phyloP scores from a whole-genome alignment of 2,888 invertebrate species.

The Ophonus ardosiacus region DNA sequence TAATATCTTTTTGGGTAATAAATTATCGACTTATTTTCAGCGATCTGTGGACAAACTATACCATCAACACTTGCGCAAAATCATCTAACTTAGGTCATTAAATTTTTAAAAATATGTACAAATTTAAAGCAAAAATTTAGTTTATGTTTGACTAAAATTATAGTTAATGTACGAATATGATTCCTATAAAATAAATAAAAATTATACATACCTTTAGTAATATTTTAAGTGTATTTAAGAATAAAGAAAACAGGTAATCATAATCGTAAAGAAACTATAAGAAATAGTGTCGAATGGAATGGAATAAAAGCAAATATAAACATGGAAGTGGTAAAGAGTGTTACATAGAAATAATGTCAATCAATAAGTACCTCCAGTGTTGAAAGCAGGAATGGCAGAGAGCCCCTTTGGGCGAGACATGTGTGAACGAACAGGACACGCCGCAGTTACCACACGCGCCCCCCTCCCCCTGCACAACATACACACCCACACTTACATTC shows the following conservation, averaged over 20 bases:
- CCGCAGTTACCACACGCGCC: slow-evolving; percentile 81
- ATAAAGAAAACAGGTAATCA: neutral
- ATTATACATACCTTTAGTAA: neutral
- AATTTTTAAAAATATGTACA: slow-evolving; percentile 8
- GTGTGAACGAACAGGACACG: slow-evolving; percentile 85
- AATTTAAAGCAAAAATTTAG: slow-evolving; percentile 7
- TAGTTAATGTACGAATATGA: slow-evolving; percentile 26
- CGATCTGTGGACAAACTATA: neutral
- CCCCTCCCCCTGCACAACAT: slow-evolving; percentile 72
- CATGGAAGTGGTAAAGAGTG: slow-evolving; percentile 48
- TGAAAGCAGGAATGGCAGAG: slow-evolving; percentile 91
- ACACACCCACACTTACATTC: slow-evolving; percentile 58
- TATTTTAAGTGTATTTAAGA: neutral
- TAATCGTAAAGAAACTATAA: slow-evolving; percentile 3
- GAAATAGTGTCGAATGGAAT: neutral
- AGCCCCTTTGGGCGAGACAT: slow-evolving; percentile 86
- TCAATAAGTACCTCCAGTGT: slow-evolving; percentile 87
- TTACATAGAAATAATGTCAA: slow-evolving; percentile 57
- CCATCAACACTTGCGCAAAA: neutral
- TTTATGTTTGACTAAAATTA: neutral
- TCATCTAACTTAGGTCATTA: slow-evolving; percentile 17
- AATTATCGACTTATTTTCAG: too few species aligned
- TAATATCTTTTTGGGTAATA: too few species aligned
- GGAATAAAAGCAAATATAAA: slow-evolving; percentile 29
- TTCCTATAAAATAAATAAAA: neutral